Percentiles rank a stretch among this genome's conserved stretches.
Conservation (phyloP, 2,888 invertebrate genomes). For the Scaeva pyrastri region DNA sequence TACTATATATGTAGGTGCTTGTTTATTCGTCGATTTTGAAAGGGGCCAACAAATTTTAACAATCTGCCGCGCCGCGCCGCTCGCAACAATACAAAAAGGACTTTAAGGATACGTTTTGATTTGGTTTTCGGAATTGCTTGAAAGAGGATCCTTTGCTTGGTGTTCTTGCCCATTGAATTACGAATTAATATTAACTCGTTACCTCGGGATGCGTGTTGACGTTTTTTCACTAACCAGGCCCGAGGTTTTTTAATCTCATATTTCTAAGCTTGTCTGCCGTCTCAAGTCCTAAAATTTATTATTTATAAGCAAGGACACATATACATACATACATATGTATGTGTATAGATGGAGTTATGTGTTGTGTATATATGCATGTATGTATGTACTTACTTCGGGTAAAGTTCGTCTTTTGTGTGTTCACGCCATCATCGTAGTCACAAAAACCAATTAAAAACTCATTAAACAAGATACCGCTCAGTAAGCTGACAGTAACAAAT, state of each 20-base stretch:
- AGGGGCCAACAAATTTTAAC: not conserved
- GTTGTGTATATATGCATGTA: not conserved
- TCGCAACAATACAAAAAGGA: no score
- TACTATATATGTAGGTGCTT: not conserved
- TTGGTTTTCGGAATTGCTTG: conserved; percentile 10
- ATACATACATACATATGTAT: not conserved
- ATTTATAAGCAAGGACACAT: conserved; percentile 14
- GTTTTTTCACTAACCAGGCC: conserved; percentile 37
- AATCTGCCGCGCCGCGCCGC: not conserved
- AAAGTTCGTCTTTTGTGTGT: conserved; percentile 64
- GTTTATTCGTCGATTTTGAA: not conserved
- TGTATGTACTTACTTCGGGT: conserved; percentile 52
- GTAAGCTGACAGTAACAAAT: conserved; percentile 75
- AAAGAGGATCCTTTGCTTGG: not conserved
- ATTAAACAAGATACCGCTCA: conserved; percentile 73
- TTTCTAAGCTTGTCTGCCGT: conserved; percentile 16
- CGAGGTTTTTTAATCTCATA: not conserved
- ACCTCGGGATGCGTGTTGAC: conserved; percentile 64
- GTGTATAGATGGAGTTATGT: not conserved
- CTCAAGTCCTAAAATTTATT: conserved; percentile 27
- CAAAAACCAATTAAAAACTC: conserved; percentile 76
- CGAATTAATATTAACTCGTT: conserved; percentile 61
- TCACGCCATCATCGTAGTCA: conserved; percentile 61
- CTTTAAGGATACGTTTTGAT: not conserved
- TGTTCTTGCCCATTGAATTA: conserved; percentile 45